Evolutionary conservation across 2,888 invertebrate genomes (phyloP).

Genomic region (Tetanocera ferruginea): DNA sequence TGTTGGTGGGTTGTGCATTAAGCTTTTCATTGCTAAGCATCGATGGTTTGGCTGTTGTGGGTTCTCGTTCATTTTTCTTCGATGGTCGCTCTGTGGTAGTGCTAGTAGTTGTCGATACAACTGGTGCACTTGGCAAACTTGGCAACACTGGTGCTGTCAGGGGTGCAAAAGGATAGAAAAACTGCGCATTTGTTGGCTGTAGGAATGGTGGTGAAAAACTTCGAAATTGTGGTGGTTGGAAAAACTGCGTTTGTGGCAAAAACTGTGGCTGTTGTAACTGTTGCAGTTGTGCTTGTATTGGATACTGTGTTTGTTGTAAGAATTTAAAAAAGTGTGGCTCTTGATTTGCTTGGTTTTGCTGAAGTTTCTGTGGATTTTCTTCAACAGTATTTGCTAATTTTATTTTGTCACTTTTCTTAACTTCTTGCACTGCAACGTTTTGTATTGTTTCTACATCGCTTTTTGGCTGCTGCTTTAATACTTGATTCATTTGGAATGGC

Average conservation of each 20-base stretch:
- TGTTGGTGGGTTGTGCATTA: constrained; percentile 46
- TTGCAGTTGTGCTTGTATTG: not conserved
- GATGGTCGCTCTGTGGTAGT: constrained; percentile 46
- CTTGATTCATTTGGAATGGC: constrained; percentile 50
- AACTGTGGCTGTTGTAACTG: not conserved
- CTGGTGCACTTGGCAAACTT: constrained; percentile 36
- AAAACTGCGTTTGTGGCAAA: not conserved
- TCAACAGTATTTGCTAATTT: not conserved
- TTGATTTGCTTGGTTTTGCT: not conserved
- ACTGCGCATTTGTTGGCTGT: constrained; percentile 41
- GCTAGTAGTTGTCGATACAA: constrained; percentile 11
- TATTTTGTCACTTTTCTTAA: not conserved
- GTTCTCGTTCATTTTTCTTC: constrained; percentile 50
- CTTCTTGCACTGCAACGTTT: not conserved
- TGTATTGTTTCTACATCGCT: not conserved
- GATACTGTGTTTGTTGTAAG: not conserved
- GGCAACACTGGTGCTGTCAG: constrained; percentile 45
- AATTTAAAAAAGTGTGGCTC: not conserved
- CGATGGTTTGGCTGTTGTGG: constrained; percentile 53
- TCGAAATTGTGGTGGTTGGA: constrained; percentile 7
- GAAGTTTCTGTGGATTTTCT: not conserved
- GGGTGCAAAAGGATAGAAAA: constrained; percentile 49
- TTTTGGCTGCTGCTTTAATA: not conserved
- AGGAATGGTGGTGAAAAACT: constrained; percentile 8
- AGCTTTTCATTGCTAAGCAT: constrained; percentile 43